phyloP scores from a whole-genome alignment of 2,888 invertebrate genomes.

The Lepidonotus clava region DNA sequence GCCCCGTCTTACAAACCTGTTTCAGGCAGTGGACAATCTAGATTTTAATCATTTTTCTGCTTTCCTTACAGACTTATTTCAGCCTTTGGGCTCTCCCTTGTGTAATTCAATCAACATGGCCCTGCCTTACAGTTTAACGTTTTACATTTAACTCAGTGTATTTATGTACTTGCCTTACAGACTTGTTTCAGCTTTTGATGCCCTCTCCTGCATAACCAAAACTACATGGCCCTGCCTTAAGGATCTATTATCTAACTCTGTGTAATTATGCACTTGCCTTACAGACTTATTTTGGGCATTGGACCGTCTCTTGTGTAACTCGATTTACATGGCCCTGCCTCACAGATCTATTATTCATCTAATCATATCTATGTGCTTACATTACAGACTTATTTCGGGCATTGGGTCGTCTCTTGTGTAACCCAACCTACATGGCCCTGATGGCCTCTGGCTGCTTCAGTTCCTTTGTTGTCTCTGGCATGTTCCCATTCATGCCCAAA shows the following conservation, averaged over 20 bases:
- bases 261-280: background rate
- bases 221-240: too few species aligned
- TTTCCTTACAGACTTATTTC: too few species aligned
- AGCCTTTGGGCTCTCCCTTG: too few species aligned
- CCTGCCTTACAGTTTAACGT: background rate
- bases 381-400: too few species aligned
- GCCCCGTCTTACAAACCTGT: too few species aligned
- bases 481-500: constrained; percentile 66
- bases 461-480: constrained; percentile 59
- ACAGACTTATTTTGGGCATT: background rate
- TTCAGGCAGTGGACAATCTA: too few species aligned
- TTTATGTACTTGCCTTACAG: too few species aligned
- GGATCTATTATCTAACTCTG: too few species aligned
- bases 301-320: background rate
- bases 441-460: constrained; percentile 33
- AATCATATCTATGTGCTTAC: background rate
- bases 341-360: background rate
- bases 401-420: background rate
- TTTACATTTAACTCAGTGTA: background rate
- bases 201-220: too few species aligned
- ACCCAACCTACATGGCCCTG: constrained; percentile 7
- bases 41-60: too few species aligned
- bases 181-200: too few species aligned
- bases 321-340: background rate
- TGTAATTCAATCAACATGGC: too few species aligned